Evolutionary conservation across 2,888 invertebrate species (phyloP).

Genomic region (Nymphalis polychloros): DNA sequence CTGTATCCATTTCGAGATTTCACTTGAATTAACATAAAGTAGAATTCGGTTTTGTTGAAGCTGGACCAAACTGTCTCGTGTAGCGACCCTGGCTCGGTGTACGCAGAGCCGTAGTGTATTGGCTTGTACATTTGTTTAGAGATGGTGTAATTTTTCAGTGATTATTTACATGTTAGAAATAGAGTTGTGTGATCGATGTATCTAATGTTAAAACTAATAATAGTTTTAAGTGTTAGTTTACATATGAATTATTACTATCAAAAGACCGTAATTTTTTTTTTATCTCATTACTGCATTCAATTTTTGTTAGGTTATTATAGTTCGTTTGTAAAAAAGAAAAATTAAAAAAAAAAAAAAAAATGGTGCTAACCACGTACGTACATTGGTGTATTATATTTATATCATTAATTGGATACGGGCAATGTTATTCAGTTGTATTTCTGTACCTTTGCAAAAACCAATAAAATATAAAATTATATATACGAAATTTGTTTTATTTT

Average conservation of each 20-base stretch:
- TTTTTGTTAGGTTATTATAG: conserved; percentile 71
- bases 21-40: conserved; percentile 53
- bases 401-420: conserved; percentile 64
- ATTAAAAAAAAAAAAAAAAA: conserved; percentile 67
- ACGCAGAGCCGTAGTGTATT: not conserved
- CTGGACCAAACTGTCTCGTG: conserved; percentile 71
- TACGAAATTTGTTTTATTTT: conserved; percentile 43
- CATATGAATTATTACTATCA: conserved; percentile 52
- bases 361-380: conserved; percentile 67
- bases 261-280: conserved; percentile 68
- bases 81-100: conserved; percentile 9
- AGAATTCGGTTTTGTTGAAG: conserved; percentile 64
- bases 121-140: conserved; percentile 17
- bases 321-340: conserved; percentile 67
- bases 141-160: conserved; percentile 43
- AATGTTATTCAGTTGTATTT: conserved; percentile 70
- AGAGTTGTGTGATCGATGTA: conserved; percentile 62
- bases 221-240: conserved; percentile 54
- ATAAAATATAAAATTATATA: conserved; percentile 63
- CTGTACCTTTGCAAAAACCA: conserved; percentile 74
- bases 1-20: conserved; percentile 70
- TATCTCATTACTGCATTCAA: conserved; percentile 68
- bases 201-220: conserved; percentile 55
- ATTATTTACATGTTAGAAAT: conserved; percentile 58
- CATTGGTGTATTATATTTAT: conserved; percentile 71